These are phyloP conservation scores for Pantherophis guttatus DNA, from an alignment of 2,113 vertebrate genomes.

Conservation along the genomic window DNA sequence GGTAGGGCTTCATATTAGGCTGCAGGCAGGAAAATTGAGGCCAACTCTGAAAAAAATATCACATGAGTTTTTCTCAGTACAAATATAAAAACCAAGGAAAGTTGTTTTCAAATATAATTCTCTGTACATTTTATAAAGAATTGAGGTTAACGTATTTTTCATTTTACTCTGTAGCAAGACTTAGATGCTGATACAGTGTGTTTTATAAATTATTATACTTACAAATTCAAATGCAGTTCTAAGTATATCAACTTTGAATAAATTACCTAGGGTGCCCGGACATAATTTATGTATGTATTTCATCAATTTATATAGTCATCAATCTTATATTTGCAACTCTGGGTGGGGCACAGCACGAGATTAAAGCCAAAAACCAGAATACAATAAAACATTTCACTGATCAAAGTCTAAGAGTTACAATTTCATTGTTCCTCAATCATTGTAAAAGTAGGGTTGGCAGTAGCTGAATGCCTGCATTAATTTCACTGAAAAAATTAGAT, in stretches of 20 bases:
- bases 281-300: neutral
- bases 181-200: neutral
- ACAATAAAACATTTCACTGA: neutral
- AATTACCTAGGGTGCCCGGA: neutral
- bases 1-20: slow-evolving; percentile 2
- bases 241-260: neutral
- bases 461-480: neutral
- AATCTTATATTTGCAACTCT: neutral
- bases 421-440: neutral
- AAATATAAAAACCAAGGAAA: neutral
- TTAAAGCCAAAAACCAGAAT: neutral
- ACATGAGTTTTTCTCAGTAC: neutral
- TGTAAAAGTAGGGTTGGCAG: neutral
- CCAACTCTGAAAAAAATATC: neutral
- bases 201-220: neutral
- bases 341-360: neutral
- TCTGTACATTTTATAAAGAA: neutral
- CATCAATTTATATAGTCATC: neutral
- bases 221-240: neutral
- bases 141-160: neutral
- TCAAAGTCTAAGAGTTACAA: neutral
- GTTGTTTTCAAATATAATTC: neutral
- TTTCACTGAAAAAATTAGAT: neutral
- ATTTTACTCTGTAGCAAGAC: neutral
- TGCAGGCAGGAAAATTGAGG: neutral